Conservation (phyloP, 2,113 vertebrate genomes). For the Caranx melampygus region DNA sequence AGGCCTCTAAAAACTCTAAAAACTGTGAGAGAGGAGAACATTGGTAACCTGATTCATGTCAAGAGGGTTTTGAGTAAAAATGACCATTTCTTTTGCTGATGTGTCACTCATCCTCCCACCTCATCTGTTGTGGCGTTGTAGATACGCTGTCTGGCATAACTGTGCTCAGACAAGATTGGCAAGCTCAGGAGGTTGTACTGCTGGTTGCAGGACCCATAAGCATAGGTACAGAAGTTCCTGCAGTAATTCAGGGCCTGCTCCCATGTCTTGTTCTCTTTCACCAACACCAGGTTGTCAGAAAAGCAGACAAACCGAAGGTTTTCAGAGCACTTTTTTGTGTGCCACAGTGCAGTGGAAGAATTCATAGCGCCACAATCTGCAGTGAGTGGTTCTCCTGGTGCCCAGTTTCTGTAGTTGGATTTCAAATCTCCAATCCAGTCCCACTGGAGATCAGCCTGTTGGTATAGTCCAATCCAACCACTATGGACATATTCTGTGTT, state of each 20-base stretch:
- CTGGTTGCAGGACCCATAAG: rapidly evolving
- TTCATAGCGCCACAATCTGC: constrained; percentile 13
- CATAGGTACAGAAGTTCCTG: not conserved
- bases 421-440: not conserved
- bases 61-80: not conserved
- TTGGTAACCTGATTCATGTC: not conserved
- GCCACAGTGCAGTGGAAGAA: rapidly evolving
- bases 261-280: constrained; percentile 67
- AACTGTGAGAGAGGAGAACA: too few species aligned
- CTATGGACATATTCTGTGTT: rapidly evolving
- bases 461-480: constrained; percentile 52
- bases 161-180: rapidly evolving
- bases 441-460: constrained; percentile 1
- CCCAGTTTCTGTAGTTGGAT: constrained; percentile 30
- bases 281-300: constrained; percentile 48
- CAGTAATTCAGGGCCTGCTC: constrained; percentile 56
- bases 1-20: too few species aligned
- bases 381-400: not conserved
- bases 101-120: constrained; percentile 34
- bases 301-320: not conserved
- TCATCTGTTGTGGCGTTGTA: constrained; percentile 30
- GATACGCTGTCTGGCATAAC: constrained; percentile 39
- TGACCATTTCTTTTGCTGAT: not conserved
- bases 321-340: not conserved
- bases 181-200: constrained; percentile 27